Base-by-base conservation (phyloP, 2,113 vertebrate species). In the Hymenochirus boettgeri region DNA sequence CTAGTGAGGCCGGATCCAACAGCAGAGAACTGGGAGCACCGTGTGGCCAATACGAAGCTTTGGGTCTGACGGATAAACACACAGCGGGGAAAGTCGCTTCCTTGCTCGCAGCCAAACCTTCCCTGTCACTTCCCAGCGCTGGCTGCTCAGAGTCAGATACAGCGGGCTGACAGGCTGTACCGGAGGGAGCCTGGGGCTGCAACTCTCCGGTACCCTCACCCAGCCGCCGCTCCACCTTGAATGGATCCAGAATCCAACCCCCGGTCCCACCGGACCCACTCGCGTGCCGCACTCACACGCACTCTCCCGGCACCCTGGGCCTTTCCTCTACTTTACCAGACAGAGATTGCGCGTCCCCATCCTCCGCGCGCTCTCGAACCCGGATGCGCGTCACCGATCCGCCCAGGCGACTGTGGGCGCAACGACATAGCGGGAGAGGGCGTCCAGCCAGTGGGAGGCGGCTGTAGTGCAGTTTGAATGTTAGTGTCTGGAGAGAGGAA, bases 161-260 rank as follows among this genome's bases (percentile, higher is more conserved):
- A n/a, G 13, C 2, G 17, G 12, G 35, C 42, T 63, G 42, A 24
- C 23, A 22, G 15, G 37, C 48, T 18, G 25, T 31, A 52, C 57
- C 47, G 46, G 46, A 50, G 29, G 48, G 18, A 66, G 62, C 65
- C 42, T 48, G 42, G 59, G 53, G 52, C 37, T 21, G 46, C n/a
- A 25, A 24, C 58, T 12, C 46, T 39, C 47, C 56, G 64, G 64
- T 67, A 56, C 56, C 64, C 56, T 59, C 64, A 52, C 25, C 64
- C 64, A 47, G 64, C 47, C 56, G 57, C 53, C 64, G 19, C 64
- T 67, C 33, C 26, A 52, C 46, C 56, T 51, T 42, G 37, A 48
- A 67, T 11, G 55, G 18, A 67, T 67, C 64, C 64, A 67, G 64
- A 67, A 57, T 67, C 64, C 56, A 67, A 67, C 22, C 47, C n/a